A percentile compares a stretch with the other conserved stretches of the same genome.
These are phyloP conservation scores for Epirrita christyi DNA, from an alignment of 2,888 invertebrate genomes.

Conservation along the genomic window DNA sequence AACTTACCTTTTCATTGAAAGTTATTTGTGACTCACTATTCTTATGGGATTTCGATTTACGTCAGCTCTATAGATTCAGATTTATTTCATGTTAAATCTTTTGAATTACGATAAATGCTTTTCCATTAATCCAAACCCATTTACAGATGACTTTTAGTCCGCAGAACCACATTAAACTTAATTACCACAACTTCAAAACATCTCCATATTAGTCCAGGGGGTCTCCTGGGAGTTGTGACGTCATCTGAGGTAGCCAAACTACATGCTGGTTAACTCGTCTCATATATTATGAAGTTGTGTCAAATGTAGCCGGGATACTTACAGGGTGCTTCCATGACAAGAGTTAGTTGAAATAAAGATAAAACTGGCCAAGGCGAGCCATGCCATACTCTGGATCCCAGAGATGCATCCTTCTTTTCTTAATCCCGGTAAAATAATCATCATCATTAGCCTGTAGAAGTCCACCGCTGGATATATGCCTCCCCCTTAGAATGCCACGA, in stretches of 20 bases:
- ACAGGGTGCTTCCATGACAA: slow-evolving; percentile 51
- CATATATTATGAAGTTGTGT: slow-evolving; percentile 82
- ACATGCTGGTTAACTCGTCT: slow-evolving; percentile 83
- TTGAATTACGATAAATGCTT: slow-evolving; percentile 27
- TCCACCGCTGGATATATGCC: too few species aligned
- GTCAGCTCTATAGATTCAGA: slow-evolving; percentile 6
- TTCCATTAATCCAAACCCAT: slow-evolving; percentile 28
- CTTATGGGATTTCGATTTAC: too few species aligned
- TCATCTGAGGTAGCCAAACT: slow-evolving; percentile 71
- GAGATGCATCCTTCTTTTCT: too few species aligned
- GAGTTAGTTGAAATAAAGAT: too few species aligned
- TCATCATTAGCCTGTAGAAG: too few species aligned
- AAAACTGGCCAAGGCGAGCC: too few species aligned
- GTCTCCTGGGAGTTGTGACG: slow-evolving; percentile 49
- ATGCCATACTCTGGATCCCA: too few species aligned
- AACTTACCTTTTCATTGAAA: too few species aligned
- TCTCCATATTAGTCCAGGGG: slow-evolving; percentile 48
- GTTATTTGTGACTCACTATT: too few species aligned
- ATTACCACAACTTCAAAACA: slow-evolving; percentile 45
- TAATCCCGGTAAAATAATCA: too few species aligned
- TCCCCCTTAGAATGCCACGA: too few species aligned
- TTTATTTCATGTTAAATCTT: slow-evolving; percentile 21
- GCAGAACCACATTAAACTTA: slow-evolving; percentile 42
- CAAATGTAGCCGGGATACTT: slow-evolving; percentile 66
- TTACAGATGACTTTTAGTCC: slow-evolving; percentile 33